Evolutionary conservation across 30 jellyfish, hydroid and myxozoan species (phyloP).

Genomic region (Aurelia aurita complex sp. Pacific): DNA sequence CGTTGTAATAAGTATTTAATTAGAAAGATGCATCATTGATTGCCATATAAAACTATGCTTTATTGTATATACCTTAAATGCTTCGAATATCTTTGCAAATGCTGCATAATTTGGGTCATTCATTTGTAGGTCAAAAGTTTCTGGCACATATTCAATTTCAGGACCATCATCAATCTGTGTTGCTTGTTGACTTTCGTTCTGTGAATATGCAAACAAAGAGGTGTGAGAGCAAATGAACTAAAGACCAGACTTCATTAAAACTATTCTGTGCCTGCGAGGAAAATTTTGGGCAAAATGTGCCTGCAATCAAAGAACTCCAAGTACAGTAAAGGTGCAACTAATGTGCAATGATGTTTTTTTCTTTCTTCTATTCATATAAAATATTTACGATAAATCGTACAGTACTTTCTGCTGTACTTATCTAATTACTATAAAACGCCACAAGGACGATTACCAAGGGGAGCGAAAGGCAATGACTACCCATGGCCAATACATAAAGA

Average conservation of each 20-base stretch:
- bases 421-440: no score
- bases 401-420: no score
- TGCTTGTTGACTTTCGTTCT: not conserved
- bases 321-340: not conserved
- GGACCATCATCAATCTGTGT: constrained; percentile 64
- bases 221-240: not conserved
- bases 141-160: constrained; percentile 96
- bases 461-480: no score
- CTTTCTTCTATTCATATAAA: no score
- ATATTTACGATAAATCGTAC: no score
- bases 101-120: constrained; percentile 97
- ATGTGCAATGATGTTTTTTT: no score
- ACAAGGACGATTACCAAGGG: no score
- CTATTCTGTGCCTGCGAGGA: no score
- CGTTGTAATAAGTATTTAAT: no score
- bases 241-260: not conserved
- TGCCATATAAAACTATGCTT: not conserved
- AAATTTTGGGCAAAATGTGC: not conserved
- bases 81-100: constrained; percentile 92
- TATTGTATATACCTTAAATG: constrained; percentile 72
- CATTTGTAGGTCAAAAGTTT: constrained; percentile 70
- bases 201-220: not conserved
- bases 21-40: no score
- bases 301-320: not conserved
- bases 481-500: no score